phyloP scores from a whole-genome alignment of 1,140 invertebrate genomes.

The Euglossa dilemma region DNA sequence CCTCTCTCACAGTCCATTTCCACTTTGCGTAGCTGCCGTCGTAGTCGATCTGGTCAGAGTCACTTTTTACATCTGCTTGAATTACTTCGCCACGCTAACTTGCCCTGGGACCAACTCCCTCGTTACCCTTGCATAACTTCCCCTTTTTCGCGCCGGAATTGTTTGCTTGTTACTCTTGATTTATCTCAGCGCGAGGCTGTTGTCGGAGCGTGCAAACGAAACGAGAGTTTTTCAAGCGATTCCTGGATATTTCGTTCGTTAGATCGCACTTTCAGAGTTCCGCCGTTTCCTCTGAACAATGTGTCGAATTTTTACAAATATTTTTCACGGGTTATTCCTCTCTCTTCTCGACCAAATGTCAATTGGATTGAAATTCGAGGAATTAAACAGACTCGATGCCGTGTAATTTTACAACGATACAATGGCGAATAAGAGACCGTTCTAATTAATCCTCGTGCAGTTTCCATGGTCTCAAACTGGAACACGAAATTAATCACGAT shows the following conservation, averaged over 20 bases:
- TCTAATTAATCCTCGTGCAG: not conserved
- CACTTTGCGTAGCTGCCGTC: constrained; percentile 31
- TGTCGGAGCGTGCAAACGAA: not conserved
- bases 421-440: not conserved
- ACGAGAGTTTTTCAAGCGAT: not conserved
- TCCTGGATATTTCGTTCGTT: not conserved
- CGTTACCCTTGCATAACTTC: constrained; percentile 19
- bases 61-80: constrained; percentile 38
- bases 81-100: constrained; percentile 16
- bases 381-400: no score
- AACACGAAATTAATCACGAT: not conserved
- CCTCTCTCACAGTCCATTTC: constrained; percentile 23
- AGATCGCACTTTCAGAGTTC: not conserved
- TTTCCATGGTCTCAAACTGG: not conserved
- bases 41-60: constrained; percentile 27
- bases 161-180: constrained; percentile 25
- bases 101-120: not conserved
- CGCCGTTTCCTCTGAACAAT: no score
- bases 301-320: no score
- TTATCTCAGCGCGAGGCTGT: not conserved
- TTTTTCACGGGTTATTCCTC: not conserved
- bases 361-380: no score
- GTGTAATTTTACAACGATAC: no score
- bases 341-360: no score
- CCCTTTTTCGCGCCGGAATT: not conserved